Base-by-base conservation (phyloP, 2,888 invertebrate genomes). In the Piscicola geometra region DNA sequence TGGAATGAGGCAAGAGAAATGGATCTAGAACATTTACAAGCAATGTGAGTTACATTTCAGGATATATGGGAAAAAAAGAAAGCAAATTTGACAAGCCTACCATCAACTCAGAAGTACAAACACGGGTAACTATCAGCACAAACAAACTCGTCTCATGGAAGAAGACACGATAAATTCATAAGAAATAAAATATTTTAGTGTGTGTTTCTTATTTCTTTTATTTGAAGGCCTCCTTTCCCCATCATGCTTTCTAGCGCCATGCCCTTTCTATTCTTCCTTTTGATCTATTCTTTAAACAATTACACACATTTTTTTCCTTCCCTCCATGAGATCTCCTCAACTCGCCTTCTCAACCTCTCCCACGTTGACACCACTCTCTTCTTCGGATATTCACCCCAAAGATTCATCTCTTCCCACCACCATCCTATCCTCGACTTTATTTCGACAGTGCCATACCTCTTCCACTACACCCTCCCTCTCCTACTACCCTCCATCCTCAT, bases 401-500 rank as follows among this genome's bases (percentile, higher is more conserved):
- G 66, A 25, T 41, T 79, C 36, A 47, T 80, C 25, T 78, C 79
- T 3, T 66, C 75, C 15, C 75, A 75, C 52, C 52, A 25, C 32
- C 41, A 56, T 21, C 74, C 75, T 35, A 50, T 79, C 21, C 66
- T 76, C 21, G 80, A 80, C 60, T 33, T 80, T 18, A 52, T 80
- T 50, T 50, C 79, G 1, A 79, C 80, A 36, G 30, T 79, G 3
- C 80, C 80, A 25, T 80, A 80, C 75, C 76, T 80, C 25, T 32
- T 78, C 28, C 80, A 80, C 50, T 80, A 80, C 64, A 33, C 71
- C 64, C 64, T 80, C 1, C 80, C 80, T 32, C 36, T 80, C 12
- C 21, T 76, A 47, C 78, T 77, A 35, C 80, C 80, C 1, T 5
- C 5, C 3, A 25, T 56, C n/a, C n/a, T 56, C 5, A 5, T 56